Percentiles rank a stretch among this genome's conserved stretches.
Evolutionary conservation across 2,113 vertebrate species (phyloP).

Genomic region (Mobula hypostoma): DNA sequence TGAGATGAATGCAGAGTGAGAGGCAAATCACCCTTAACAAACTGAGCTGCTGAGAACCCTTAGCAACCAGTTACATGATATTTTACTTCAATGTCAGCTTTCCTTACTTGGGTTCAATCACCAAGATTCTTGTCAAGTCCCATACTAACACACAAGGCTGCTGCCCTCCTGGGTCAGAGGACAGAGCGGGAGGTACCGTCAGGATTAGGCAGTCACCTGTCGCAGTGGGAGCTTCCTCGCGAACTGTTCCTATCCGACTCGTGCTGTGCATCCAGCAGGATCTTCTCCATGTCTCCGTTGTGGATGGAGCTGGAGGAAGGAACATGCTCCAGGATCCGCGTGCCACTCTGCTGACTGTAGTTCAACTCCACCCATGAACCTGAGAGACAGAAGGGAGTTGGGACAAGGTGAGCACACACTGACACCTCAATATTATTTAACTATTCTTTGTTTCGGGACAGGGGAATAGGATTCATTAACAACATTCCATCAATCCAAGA

Average conservation of each 20-base stretch:
- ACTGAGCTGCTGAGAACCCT: neutral
- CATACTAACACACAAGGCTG: neutral
- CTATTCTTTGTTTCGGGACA: too few relatives aligned
- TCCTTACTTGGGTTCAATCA: neutral
- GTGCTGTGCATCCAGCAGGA: conserved; percentile 39
- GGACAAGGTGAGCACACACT: neutral
- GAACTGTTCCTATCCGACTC: conserved; percentile 23
- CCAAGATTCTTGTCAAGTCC: neutral
- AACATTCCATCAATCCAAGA: too few relatives aligned
- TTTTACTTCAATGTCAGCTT: neutral
- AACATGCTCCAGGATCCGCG: neutral
- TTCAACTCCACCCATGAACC: conserved; percentile 38
- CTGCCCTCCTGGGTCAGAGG: neutral
- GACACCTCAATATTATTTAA: neutral
- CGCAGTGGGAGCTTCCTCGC: conserved; percentile 18
- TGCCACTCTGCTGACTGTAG: neutral
- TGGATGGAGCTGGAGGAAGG: conserved; percentile 31
- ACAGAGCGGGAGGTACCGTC: neutral
- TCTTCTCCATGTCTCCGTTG: conserved; percentile 37
- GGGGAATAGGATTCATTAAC: too few relatives aligned
- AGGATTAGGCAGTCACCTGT: neutral
- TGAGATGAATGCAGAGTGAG: too few relatives aligned
- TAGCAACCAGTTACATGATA: neutral
- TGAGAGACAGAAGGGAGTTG: neutral
- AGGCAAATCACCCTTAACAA: neutral